phyloP scores from a whole-genome alignment of 2,113 vertebrate genomes.

The Dasypus novemcinctus region DNA sequence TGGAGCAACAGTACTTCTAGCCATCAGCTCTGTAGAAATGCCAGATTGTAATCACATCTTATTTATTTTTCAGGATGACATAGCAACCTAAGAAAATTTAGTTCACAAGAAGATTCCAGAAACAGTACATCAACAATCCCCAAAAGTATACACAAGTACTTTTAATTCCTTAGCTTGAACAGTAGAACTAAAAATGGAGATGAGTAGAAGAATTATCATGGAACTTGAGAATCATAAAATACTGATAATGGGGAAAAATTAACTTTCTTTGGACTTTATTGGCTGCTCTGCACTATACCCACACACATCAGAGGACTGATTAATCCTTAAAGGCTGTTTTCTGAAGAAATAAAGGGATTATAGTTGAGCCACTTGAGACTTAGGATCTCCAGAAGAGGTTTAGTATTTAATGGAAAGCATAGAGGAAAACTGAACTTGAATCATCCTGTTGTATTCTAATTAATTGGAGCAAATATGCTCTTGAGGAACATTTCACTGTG shows the following conservation, averaged over 20 bases:
- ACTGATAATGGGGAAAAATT: conserved; percentile 58
- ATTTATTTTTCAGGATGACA: conserved; percentile 55
- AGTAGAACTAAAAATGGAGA: neutral
- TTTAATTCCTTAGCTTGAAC: neutral
- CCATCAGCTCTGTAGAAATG: conserved; percentile 42
- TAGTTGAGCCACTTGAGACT: conserved; percentile 74
- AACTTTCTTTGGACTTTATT: conserved; percentile 54
- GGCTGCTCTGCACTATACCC: conserved; percentile 82
- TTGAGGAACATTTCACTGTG: neutral
- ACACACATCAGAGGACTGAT: conserved; percentile 76
- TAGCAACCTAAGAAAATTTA: conserved; percentile 27
- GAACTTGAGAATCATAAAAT: conserved; percentile 54
- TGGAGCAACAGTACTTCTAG: neutral
- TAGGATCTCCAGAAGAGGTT: conserved; percentile 83
- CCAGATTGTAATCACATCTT: conserved; percentile 15
- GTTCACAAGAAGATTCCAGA: neutral
- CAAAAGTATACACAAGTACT: conserved; percentile 18
- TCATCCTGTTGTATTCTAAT: neutral
- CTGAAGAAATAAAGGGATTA: conserved; percentile 84
- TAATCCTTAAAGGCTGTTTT: conserved; percentile 80
- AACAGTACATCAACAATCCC: neutral
- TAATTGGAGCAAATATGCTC: neutral
- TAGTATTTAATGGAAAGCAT: conserved; percentile 86
- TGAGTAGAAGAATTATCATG: neutral
- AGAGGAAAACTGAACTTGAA: neutral